Conservation (phyloP, 2,888 invertebrate genomes). For the Mallateleia sp. region DNA sequence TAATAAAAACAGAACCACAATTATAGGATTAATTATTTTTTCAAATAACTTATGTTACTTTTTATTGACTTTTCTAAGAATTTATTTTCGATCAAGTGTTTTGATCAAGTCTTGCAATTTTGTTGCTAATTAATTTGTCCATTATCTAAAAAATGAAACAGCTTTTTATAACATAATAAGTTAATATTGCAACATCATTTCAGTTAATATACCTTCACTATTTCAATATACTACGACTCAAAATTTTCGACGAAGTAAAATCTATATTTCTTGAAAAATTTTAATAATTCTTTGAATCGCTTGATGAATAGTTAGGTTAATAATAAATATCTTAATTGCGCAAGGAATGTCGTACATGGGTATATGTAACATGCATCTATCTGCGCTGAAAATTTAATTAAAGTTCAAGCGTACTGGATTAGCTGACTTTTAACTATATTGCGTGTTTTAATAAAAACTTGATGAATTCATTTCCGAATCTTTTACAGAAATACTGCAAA, state of each 20-base stretch:
- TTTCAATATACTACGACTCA: not conserved
- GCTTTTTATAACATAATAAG: too few relatives aligned
- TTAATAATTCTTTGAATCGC: not conserved
- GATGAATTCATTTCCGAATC: constrained; percentile 43
- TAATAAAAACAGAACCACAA: too few relatives aligned
- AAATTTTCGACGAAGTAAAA: too few relatives aligned
- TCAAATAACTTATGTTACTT: too few relatives aligned
- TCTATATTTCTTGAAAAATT: not conserved
- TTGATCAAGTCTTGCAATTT: too few relatives aligned
- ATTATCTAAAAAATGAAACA: too few relatives aligned
- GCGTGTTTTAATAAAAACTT: constrained; percentile 27
- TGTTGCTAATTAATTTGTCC: too few relatives aligned
- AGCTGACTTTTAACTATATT: constrained; percentile 22
- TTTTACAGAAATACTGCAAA: not conserved
- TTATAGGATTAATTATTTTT: too few relatives aligned
- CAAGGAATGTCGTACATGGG: constrained; percentile 15
- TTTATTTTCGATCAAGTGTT: too few relatives aligned
- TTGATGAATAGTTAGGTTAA: constrained; percentile 26
- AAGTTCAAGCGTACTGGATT: constrained; percentile 46
- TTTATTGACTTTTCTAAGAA: too few relatives aligned
- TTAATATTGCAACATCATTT: too few relatives aligned
- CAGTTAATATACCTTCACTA: too few relatives aligned
- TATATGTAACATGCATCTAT: constrained; percentile 37
- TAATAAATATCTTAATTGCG: constrained; percentile 15
- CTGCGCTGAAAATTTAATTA: constrained; percentile 68